Percentiles rank a stretch among this genome's conserved stretches.
These are phyloP conservation scores for Acanthacorydalis orientalis DNA, from an alignment of 2,888 invertebrate species.

Conservation along the genomic window DNA sequence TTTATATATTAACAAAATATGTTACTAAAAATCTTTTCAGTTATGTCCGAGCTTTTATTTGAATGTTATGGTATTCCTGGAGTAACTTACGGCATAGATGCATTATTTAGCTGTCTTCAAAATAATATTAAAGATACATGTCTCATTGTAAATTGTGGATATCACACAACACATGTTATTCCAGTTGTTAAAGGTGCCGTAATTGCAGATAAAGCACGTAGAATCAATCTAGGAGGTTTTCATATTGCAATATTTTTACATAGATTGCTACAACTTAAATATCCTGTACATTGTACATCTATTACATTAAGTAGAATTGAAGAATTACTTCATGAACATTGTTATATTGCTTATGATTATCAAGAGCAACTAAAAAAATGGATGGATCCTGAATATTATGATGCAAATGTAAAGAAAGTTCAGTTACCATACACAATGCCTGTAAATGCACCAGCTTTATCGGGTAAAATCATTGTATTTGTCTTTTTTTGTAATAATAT, in stretches of 20 bases:
- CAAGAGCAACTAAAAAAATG: conserved; percentile 62
- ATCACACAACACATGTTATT: conserved; percentile 75
- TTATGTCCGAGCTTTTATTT: conserved; percentile 87
- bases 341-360: conserved; percentile 63
- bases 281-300: conserved; percentile 78
- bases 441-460: conserved; percentile 41
- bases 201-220: conserved; percentile 50
- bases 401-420: conserved; percentile 63
- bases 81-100: conserved; percentile 75
- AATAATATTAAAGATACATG: conserved; percentile 40
- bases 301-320: conserved; percentile 77
- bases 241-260: conserved; percentile 75
- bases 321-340: conserved; percentile 69
- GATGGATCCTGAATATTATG: conserved; percentile 68
- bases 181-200: conserved; percentile 61
- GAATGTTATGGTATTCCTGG: conserved; percentile 82
- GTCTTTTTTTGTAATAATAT: neutral
- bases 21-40: conserved; percentile 32
- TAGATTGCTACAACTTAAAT: conserved; percentile 77
- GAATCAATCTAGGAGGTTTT: conserved; percentile 77
- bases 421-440: conserved; percentile 69
- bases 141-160: conserved; percentile 70
- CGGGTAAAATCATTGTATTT: conserved; percentile 25
- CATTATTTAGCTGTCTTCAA: conserved; percentile 52
- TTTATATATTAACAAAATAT: neutral